Percentiles rank a stretch among this genome's conserved stretches.
Evolutionary conservation across 1,140 invertebrate genomes (phyloP).

Genomic region (Drosophila athabasca): DNA sequence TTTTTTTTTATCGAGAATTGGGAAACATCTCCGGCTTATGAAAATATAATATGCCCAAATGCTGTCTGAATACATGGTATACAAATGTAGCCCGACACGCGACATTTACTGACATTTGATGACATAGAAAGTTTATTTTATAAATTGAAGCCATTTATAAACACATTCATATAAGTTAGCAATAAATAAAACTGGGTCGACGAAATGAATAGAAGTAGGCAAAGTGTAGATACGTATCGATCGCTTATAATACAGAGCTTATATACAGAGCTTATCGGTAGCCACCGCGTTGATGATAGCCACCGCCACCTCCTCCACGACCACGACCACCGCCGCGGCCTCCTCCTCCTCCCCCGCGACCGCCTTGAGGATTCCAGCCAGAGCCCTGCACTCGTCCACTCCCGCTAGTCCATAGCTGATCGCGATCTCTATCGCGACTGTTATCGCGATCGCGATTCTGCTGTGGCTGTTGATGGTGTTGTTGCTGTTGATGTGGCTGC

Average conservation of each 20-base stretch:
- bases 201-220: neutral
- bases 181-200: slow-evolving; percentile 52
- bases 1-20: too few species aligned
- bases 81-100: slow-evolving; percentile 34
- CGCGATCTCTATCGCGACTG: slow-evolving; percentile 35
- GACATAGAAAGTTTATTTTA: slow-evolving; percentile 52
- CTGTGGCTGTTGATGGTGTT: slow-evolving; percentile 17
- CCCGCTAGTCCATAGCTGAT: slow-evolving; percentile 59
- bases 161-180: slow-evolving; percentile 29
- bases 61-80: neutral
- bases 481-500: slow-evolving; percentile 6
- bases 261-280: slow-evolving; percentile 32
- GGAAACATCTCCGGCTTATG: neutral
- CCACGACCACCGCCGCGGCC: slow-evolving; percentile 35
- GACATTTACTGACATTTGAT: slow-evolving; percentile 41
- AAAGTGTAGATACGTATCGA: too few species aligned
- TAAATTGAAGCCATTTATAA: slow-evolving; percentile 41
- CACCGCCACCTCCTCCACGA: slow-evolving; percentile 72
- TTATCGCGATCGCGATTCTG: slow-evolving; percentile 20
- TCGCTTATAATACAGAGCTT: neutral
- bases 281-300: slow-evolving; percentile 56
- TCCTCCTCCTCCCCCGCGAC: slow-evolving; percentile 55
- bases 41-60: slow-evolving; percentile 7
- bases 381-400: slow-evolving; percentile 77
- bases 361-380: slow-evolving; percentile 67